phyloP scores from a whole-genome alignment of 2,888 invertebrate species.

The Chloromyia formosa region DNA sequence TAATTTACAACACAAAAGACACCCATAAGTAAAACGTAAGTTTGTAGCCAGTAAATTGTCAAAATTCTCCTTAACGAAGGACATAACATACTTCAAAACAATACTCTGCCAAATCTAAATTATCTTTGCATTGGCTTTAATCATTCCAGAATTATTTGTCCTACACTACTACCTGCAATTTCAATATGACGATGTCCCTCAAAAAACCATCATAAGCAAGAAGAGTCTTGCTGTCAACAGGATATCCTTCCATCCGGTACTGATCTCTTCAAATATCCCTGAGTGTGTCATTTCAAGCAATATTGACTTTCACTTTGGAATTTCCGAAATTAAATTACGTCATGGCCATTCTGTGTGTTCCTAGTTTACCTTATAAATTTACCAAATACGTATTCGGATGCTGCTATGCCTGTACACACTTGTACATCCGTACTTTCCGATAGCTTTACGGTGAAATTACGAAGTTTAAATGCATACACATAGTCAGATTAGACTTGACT shows the following conservation, averaged over 20 bases:
- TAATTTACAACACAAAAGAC: no score
- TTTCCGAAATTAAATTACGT: slow-evolving; percentile 41
- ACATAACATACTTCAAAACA: no score
- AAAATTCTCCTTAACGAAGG: no score
- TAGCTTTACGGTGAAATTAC: not conserved
- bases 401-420: not conserved
- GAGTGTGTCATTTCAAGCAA: slow-evolving; percentile 29
- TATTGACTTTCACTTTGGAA: slow-evolving; percentile 43
- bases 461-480: not conserved
- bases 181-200: not conserved
- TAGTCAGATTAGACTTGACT: slow-evolving; percentile 1
- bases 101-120: no score
- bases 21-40: no score
- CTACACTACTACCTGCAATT: not conserved
- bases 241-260: slow-evolving; percentile 22
- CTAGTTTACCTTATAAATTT: slow-evolving; percentile 6
- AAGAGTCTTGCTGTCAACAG: not conserved
- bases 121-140: not conserved
- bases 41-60: no score
- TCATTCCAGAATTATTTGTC: not conserved
- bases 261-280: slow-evolving; percentile 35
- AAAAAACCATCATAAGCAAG: not conserved
- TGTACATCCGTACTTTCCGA: no score
- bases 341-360: slow-evolving; percentile 28
- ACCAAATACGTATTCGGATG: not conserved